Evolutionary conservation across 2,113 vertebrate species (phyloP).

Genomic region (Pterocles gutturalis): DNA sequence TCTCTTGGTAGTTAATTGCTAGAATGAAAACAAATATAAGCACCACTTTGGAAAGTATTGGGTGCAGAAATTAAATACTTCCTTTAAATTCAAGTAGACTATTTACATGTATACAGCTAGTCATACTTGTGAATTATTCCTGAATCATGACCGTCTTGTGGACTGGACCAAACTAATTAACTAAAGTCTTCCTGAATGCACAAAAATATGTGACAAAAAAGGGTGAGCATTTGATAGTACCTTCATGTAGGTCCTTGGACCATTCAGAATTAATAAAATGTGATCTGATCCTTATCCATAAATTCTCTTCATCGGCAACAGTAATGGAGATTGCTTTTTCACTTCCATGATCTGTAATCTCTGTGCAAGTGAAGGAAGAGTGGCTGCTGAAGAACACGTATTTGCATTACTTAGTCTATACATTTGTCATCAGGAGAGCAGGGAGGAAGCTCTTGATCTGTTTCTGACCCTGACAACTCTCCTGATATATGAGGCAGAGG

Average conservation of each 20-base stretch:
- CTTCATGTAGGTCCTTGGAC: neutral
- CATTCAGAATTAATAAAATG: neutral
- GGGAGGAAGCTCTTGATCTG: neutral
- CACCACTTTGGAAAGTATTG: neutral
- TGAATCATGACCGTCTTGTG: neutral
- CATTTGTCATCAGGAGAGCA: neutral
- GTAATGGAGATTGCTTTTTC: neutral
- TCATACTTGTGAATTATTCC: neutral
- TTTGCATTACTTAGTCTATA: neutral
- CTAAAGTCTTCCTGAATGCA: neutral
- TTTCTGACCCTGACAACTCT: neutral
- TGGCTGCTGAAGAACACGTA: neutral
- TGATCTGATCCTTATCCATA: neutral
- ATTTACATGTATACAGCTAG: neutral
- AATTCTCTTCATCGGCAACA: neutral
- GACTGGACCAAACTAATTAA: neutral
- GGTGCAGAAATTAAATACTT: neutral
- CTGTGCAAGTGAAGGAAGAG: neutral
- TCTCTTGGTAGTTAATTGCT: neutral
- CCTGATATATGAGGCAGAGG: neutral
- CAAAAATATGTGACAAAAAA: neutral
- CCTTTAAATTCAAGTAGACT: neutral
- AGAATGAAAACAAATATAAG: neutral
- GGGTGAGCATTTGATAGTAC: neutral
- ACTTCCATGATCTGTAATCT: neutral